Conservation (phyloP, 2,888 invertebrate species). For the Oscheius onirici region DNA sequence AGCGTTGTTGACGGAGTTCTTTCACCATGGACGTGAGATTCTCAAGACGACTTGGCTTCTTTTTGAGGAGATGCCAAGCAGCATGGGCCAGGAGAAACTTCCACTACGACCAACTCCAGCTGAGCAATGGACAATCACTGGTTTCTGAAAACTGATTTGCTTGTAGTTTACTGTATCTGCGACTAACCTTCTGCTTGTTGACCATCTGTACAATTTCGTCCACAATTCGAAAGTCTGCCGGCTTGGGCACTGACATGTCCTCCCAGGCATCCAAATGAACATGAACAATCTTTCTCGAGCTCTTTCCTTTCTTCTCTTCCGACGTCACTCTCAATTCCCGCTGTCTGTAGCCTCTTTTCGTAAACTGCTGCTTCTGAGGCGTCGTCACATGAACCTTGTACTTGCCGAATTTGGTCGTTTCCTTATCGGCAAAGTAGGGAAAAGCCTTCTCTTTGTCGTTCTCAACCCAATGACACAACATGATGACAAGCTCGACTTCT, state of each 20-base stretch:
- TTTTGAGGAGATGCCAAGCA: not conserved
- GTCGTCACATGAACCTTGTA: not conserved
- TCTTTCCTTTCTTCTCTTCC: not conserved
- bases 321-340: not conserved
- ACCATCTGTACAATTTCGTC: not conserved
- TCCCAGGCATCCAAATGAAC: not conserved
- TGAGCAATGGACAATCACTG: not conserved
- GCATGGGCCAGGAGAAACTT: not conserved
- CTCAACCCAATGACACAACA: not conserved
- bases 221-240: not conserved
- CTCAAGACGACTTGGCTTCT: not conserved
- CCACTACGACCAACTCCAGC: not conserved
- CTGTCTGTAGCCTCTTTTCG: not conserved
- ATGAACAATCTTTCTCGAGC: not conserved
- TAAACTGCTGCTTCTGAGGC: not conserved
- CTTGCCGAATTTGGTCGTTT: not conserved
- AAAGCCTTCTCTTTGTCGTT: not conserved
- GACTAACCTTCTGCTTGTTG: not conserved
- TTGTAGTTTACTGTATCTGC: no score
- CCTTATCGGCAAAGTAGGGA: not conserved
- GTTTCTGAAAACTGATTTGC: not conserved
- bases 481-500: not conserved
- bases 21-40: not conserved
- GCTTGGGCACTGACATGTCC: not conserved
- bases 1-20: not conserved